Base-by-base conservation (phyloP, 2,888 invertebrate genomes). In the Lissonota sp. region DNA sequence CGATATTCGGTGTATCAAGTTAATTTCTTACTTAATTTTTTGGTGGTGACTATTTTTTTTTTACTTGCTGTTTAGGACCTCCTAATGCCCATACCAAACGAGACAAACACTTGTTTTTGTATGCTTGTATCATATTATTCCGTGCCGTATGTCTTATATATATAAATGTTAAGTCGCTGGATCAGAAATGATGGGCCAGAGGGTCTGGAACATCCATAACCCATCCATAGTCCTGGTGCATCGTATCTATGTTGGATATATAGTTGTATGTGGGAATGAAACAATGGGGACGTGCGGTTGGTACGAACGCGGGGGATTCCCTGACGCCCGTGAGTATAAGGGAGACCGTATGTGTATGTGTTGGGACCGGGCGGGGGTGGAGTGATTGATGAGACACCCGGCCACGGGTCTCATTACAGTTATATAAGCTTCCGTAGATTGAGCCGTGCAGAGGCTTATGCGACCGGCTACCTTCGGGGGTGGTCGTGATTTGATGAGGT, bases 381-480 rank as follows among this genome's bases (percentile, higher is more conserved):
- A 87, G 92, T 92, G 92, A 92, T 92, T 92, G 92, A 92, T 92
- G 92, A 92, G 91, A 83, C 89, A 87, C 88, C 86, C 87, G 91
- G 88, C 91, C 91, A 90, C 90, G 90, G 62, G 91, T 92, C 92
- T 92, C 92, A 92, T 92, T 92, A 92, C 92, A 91, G 91, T 91
- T 92, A 90, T 92, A 92, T 92, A 92, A 92, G 92, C 92, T 92
- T 91, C 90, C 88, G 90, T 92, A 92, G 92, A 92, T 92, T 91
- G 91, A 91, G 91, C 91, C 87, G 87, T 88, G 88, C 88, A 86
- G 87, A 90, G 89, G 91, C 92, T 92, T 92, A 92, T 87, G 87
- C 87, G 88, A 82, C 73, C 88, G 90, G 90, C 88, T 44, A 75
- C 75, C 75, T 75, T 69, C 39, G 39, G 14, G 12, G 42, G 51